Base-by-base conservation (phyloP, 2,113 vertebrate species). In the Myiozetetes cayanensis region DNA sequence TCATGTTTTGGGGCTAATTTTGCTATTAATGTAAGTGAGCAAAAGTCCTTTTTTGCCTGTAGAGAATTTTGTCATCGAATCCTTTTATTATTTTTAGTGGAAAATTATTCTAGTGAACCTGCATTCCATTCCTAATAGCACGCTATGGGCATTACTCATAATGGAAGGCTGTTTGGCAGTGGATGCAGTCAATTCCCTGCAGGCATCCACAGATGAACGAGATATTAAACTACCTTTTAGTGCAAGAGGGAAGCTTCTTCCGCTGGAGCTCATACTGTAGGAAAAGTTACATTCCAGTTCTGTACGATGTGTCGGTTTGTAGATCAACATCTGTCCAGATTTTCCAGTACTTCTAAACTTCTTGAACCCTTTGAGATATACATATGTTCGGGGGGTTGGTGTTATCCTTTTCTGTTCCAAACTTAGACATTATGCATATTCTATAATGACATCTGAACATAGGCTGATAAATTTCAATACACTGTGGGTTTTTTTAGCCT, bases 111-210 rank as follows among this genome's bases (percentile, higher is more conserved):
- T 85, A 58, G 90, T 94, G 74, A 92, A 91, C 68, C 79, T 97
- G 86, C 96, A 90, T 97, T 95, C 90, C 94, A 88, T 89, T 96
- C 84, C 78, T 96, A 95, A 66, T 92, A 90, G 58, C 17, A 74
- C 89, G n/a, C 87, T 89, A 49, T 52, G 65, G 79, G 19, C 79
- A 79, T 97, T 96, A 96, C 92, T 98, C 94, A 95, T 91, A 85
- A 67, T 67, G 82, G 62, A 94, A 73, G 70, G 68, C 16, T 41
- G 18, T 77, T 94, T 93, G 94, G 84, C 95, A 67, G 37, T 47
- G 77, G 89, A 67, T 4, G 5, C 58, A 33, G 75, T 87, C 61
- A 50, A 41, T 96, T 95, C 79, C 91, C 89, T 79, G 35, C 75
- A 94, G 96, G 75, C 93, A 63, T 37, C 67, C 76, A 21, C 27